Conservation (phyloP, 2,113 vertebrate species). For the Hydrolagus affinis region DNA sequence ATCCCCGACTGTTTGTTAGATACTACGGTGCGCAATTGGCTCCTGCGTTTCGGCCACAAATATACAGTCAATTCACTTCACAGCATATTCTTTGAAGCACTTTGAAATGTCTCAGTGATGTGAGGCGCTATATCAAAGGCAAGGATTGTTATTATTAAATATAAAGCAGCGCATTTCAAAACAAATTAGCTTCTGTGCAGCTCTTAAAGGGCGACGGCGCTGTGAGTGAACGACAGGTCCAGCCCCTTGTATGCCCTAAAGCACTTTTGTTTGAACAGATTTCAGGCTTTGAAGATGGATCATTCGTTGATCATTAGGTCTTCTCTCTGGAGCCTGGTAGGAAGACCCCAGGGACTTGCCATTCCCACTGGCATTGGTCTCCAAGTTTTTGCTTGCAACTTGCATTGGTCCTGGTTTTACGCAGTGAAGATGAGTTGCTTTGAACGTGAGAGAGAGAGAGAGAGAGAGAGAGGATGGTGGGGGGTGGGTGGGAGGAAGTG, state of each 20-base stretch:
- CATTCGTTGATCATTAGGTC: background rate
- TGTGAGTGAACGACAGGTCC: background rate
- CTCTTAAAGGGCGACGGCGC: background rate
- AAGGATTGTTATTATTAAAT: background rate
- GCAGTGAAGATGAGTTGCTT: background rate
- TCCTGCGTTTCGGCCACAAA: too few relatives aligned
- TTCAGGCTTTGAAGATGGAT: background rate
- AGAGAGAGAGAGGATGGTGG: too few relatives aligned
- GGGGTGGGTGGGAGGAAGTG: too few relatives aligned
- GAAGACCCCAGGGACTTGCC: too few relatives aligned
- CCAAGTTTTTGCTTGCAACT: background rate
- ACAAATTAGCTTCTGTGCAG: background rate
- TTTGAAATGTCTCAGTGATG: too few relatives aligned
- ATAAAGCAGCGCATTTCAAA: background rate
- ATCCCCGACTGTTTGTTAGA: too few relatives aligned
- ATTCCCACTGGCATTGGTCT: background rate
- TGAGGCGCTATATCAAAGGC: too few relatives aligned
- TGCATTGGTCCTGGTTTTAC: background rate
- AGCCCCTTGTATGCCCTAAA: background rate
- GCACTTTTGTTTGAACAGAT: conserved; percentile 5
- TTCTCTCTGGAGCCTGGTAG: background rate
- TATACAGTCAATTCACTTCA: too few relatives aligned
- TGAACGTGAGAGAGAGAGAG: background rate
- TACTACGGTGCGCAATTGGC: too few relatives aligned
- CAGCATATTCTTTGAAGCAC: too few relatives aligned